Evolutionary conservation across 2,888 invertebrate species (phyloP).

Genomic region (Lochmaea capreae): DNA sequence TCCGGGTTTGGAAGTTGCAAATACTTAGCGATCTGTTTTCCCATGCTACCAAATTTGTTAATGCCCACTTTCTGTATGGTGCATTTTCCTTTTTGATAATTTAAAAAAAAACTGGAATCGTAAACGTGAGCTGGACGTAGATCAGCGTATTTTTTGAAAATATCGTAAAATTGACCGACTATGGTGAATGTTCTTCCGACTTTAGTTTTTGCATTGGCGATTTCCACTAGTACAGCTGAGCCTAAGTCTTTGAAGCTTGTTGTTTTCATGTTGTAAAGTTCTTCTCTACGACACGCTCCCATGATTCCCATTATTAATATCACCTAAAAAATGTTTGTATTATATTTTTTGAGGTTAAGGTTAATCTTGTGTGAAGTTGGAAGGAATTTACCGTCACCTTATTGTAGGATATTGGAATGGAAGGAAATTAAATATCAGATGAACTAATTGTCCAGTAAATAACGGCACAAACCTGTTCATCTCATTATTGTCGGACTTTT

Average conservation of each 20-base stretch:
- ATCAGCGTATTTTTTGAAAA: conserved; percentile 38
- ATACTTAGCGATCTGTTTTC: conserved; percentile 40
- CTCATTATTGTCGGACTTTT: too few relatives aligned
- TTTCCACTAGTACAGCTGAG: conserved; percentile 36
- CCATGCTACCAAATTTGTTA: conserved; percentile 42
- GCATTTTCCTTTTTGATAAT: conserved; percentile 43
- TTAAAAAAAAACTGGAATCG: conserved; percentile 38
- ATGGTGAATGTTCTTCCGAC: conserved; percentile 40
- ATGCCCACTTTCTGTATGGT: conserved; percentile 37
- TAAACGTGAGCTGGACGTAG: conserved; percentile 35
- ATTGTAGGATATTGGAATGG: too few relatives aligned
- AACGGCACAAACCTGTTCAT: too few relatives aligned
- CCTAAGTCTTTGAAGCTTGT: conserved; percentile 40
- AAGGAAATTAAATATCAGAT: too few relatives aligned
- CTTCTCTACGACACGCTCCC: conserved; percentile 39
- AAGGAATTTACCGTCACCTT: too few relatives aligned
- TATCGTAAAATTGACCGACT: conserved; percentile 34
- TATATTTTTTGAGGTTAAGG: not conserved
- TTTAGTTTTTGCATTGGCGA: conserved; percentile 39
- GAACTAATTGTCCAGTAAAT: too few relatives aligned
- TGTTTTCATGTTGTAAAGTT: conserved; percentile 40
- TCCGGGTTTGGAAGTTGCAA: conserved; percentile 37
- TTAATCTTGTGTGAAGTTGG: too few relatives aligned
- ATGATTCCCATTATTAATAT: conserved; percentile 40
- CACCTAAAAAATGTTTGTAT: conserved; percentile 35